Conservation (phyloP, 2,113 vertebrate species). For the Platysternon megacephalum region DNA sequence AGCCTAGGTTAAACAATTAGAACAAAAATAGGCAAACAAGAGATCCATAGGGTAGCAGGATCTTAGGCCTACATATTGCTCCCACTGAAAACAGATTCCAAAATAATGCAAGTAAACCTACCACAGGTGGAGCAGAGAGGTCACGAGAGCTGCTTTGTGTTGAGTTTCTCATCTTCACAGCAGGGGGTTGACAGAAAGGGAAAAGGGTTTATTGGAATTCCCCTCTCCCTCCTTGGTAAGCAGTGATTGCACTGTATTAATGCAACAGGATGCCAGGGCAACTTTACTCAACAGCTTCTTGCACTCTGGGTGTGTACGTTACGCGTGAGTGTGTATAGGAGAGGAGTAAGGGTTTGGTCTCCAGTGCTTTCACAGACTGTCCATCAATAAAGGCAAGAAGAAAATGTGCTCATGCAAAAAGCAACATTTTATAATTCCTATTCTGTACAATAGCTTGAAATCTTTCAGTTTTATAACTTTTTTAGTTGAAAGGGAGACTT, state of each 20-base stretch:
- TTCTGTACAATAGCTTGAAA: constrained; percentile 10
- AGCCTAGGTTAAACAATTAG: constrained; percentile 57
- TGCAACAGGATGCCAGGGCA: not conserved
- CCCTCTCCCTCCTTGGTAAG: not conserved
- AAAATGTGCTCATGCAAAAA: not conserved
- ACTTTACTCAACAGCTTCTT: not conserved
- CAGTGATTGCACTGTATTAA: not conserved
- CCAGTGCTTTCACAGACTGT: not conserved
- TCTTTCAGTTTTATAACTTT: not conserved
- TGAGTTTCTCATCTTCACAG: not conserved
- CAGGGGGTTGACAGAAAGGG: not conserved
- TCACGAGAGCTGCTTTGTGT: not conserved
- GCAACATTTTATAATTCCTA: not conserved
- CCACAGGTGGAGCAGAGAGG: not conserved
- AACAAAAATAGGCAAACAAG: not conserved
- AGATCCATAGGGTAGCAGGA: constrained; percentile 45
- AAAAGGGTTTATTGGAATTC: not conserved
- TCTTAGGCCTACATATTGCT: constrained; percentile 55
- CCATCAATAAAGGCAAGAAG: not conserved
- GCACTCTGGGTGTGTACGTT: not conserved
- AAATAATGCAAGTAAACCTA: not conserved
- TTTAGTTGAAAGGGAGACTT: not conserved
- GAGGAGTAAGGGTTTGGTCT: not conserved
- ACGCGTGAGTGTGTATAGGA: not conserved
- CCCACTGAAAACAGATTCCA: constrained; percentile 18